Evolutionary conservation across 2,113 vertebrate genomes (phyloP).

Genomic region (Pseudopodoces humilis): DNA sequence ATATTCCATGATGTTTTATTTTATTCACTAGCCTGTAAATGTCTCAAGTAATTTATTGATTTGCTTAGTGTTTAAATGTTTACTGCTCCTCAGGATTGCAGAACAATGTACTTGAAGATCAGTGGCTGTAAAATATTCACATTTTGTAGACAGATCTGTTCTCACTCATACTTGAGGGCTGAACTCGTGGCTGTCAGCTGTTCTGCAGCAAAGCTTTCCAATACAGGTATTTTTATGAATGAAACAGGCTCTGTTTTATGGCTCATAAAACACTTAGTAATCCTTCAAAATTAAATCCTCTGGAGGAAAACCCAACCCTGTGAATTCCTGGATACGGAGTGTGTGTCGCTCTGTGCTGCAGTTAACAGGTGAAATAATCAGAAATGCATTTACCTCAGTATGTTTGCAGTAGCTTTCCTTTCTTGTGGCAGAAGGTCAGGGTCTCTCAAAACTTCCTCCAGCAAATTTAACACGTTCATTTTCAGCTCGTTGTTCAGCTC

Average conservation of each 20-base stretch:
- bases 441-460: constrained; percentile 95
- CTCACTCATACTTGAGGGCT: not conserved
- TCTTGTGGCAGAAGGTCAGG: constrained; percentile 96
- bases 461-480: constrained; percentile 90
- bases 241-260: not conserved
- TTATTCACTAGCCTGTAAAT: not conserved
- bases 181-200: not conserved
- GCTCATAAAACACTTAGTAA: not conserved
- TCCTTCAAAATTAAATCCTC: not conserved
- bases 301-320: not conserved
- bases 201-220: not conserved
- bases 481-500: constrained; percentile 94
- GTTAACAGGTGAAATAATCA: not conserved
- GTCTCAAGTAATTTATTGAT: not conserved
- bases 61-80: not conserved
- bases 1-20: not conserved
- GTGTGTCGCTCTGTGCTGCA: not conserved
- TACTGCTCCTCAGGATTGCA: not conserved
- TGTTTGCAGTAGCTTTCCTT: constrained; percentile 96
- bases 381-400: constrained; percentile 81
- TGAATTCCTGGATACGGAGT: not conserved
- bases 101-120: not conserved
- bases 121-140: not conserved
- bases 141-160: not conserved
- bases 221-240: not conserved